These are phyloP conservation scores for Pagetopsis macropterus DNA, from an alignment of 2,797 vertebrate genomes.

Conservation along the genomic window DNA sequence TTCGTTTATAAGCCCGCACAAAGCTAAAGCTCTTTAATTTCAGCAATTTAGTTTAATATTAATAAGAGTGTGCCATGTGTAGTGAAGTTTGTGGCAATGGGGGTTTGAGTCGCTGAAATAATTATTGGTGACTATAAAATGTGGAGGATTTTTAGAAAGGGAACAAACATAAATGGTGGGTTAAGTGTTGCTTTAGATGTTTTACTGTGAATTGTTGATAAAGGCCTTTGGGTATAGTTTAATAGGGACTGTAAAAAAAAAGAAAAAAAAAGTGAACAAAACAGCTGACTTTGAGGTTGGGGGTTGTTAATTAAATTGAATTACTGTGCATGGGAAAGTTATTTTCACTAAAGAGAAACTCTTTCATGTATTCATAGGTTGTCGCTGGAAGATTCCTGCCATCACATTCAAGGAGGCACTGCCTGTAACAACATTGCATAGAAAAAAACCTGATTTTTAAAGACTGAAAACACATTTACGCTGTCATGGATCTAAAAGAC, in stretches of 20 bases:
- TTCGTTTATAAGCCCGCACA: constrained; percentile 55
- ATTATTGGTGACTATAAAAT: constrained; percentile 68
- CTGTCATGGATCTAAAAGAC: constrained; percentile 98
- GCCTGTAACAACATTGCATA: constrained; percentile 85
- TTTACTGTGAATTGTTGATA: constrained; percentile 45
- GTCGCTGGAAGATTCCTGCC: constrained; percentile 89
- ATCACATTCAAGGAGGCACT: constrained; percentile 87
- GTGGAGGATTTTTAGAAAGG: constrained; percentile 58
- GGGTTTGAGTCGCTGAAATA: constrained; percentile 43
- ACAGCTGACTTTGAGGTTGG: constrained; percentile 18
- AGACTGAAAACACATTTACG: constrained; percentile 81
- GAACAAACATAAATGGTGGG: constrained; percentile 56
- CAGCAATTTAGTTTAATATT: constrained; percentile 61
- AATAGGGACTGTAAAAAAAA: background rate
- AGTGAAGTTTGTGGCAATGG: constrained; percentile 70
- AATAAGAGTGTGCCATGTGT: constrained; percentile 59
- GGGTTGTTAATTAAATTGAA: constrained; percentile 29
- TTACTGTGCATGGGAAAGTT: constrained; percentile 53
- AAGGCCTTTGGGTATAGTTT: constrained; percentile 18
- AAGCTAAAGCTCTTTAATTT: constrained; percentile 48
- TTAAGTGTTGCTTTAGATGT: constrained; percentile 63
- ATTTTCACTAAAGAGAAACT: constrained; percentile 68
- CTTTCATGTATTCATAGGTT: constrained; percentile 89
- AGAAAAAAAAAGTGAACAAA: constrained; percentile 1
- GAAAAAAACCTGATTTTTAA: constrained; percentile 85